These are phyloP conservation scores for Dolichotis patagonum DNA, from an alignment of 2,113 vertebrate genomes.

Conservation along the genomic window DNA sequence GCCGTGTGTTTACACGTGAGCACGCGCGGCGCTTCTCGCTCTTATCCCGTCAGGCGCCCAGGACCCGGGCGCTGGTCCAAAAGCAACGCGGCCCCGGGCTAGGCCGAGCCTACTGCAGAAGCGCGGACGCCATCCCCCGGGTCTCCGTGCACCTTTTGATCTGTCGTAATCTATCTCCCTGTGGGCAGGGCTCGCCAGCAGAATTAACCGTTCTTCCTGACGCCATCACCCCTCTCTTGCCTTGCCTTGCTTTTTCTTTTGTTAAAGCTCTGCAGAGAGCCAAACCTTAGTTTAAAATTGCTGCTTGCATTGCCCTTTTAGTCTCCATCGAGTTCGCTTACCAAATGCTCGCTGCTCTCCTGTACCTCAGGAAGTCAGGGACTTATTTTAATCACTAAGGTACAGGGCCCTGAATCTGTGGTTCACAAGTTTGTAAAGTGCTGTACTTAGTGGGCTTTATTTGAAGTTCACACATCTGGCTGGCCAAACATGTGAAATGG, in stretches of 20 bases:
- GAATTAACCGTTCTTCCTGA: not conserved
- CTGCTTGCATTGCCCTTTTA: constrained; percentile 1
- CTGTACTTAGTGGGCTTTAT: not conserved
- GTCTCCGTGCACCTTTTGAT: constrained; percentile 28
- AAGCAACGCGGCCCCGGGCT: not conserved
- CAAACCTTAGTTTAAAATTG: constrained; percentile 16
- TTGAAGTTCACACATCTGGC: not conserved
- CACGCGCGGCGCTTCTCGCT: not conserved
- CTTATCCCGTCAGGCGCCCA: not conserved
- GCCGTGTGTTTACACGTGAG: not conserved
- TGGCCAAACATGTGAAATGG: not conserved
- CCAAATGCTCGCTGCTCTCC: not conserved
- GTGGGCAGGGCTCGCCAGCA: constrained; percentile 28
- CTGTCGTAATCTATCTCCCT: constrained; percentile 11
- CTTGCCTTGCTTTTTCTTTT: not conserved
- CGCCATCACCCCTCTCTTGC: no score
- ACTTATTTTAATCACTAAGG: not conserved
- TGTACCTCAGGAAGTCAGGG: not conserved
- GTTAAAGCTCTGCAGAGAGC: not conserved
- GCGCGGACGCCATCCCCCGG: not conserved
- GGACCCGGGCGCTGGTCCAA: constrained; percentile 3
- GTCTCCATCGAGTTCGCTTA: not conserved
- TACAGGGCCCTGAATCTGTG: not conserved
- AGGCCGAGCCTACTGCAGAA: not conserved
- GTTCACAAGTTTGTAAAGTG: not conserved